These are phyloP conservation scores for Psophia crepitans DNA, from an alignment of 2,113 vertebrate genomes.

Conservation along the genomic window DNA sequence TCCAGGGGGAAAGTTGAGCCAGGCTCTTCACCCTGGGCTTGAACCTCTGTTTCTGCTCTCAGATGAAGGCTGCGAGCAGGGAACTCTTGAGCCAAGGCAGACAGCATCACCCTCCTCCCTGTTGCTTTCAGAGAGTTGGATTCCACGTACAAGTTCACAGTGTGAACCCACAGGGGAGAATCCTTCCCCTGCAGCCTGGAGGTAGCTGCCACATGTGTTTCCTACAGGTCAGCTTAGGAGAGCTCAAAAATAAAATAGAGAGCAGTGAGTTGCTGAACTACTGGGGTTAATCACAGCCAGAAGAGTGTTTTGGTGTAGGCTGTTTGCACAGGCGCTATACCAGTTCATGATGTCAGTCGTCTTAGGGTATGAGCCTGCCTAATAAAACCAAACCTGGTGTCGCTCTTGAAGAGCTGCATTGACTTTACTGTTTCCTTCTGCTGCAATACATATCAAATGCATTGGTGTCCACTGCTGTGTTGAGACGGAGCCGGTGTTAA, in stretches of 20 bases:
- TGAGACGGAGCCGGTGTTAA: background rate
- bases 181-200: background rate
- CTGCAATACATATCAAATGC: background rate
- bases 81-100: background rate
- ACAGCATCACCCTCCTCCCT: background rate
- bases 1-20: background rate
- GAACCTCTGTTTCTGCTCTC: background rate
- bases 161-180: background rate
- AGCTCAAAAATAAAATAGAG: background rate
- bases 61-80: background rate
- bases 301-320: background rate
- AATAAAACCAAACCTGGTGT: background rate
- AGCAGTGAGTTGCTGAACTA: background rate
- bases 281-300: background rate
- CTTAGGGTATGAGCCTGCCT: background rate
- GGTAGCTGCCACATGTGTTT: rapidly evolving
- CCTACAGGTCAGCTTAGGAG: background rate
- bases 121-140: background rate
- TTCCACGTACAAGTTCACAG: background rate
- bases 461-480: background rate
- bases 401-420: background rate
- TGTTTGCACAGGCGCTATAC: background rate
- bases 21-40: background rate
- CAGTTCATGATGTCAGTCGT: background rate
- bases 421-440: background rate